Evolutionary conservation across 2,888 invertebrate species (phyloP).

Genomic region (Hoplodrina blanda): DNA sequence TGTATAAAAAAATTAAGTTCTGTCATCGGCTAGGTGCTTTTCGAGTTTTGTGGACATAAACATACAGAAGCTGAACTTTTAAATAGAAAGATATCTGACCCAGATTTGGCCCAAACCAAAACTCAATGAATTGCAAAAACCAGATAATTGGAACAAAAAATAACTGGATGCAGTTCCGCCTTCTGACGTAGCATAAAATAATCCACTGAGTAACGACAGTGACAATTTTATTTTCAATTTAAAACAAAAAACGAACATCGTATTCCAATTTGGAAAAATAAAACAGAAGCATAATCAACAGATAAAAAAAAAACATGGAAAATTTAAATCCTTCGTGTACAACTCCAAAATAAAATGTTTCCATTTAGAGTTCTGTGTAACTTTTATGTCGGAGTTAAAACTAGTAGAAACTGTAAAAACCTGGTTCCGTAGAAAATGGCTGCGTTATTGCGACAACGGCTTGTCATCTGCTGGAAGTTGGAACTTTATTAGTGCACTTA

Average conservation of each 20-base stretch:
- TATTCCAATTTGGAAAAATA: conserved; percentile 30
- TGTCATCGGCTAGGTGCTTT: too few species aligned
- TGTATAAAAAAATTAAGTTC: too few species aligned
- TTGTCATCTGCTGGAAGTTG: conserved; percentile 50
- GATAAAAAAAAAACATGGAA: conserved; percentile 33
- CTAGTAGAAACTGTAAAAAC: conserved; percentile 52
- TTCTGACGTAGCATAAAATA: conserved; percentile 8
- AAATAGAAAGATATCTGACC: too few species aligned
- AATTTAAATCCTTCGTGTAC: conserved; percentile 47
- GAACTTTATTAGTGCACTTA: conserved; percentile 59
- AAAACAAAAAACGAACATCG: conserved; percentile 25
- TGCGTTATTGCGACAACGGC: conserved; percentile 50
- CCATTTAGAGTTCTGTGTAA: conserved; percentile 48
- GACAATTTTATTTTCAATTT: conserved; percentile 34
- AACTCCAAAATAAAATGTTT: conserved; percentile 48
- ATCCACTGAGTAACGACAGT: conserved; percentile 14
- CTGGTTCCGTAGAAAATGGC: conserved; percentile 53
- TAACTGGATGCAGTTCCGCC: neutral
- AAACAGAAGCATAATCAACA: conserved; percentile 26
- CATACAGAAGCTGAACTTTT: too few species aligned
- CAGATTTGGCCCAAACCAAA: neutral
- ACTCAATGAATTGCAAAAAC: neutral
- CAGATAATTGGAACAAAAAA: neutral
- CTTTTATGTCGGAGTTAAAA: conserved; percentile 46
- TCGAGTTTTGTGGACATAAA: too few species aligned